Percentiles rank a stretch among this genome's conserved stretches.
phyloP scores from a whole-genome alignment of 2,113 vertebrate genomes.

The Ailurus styani region DNA sequence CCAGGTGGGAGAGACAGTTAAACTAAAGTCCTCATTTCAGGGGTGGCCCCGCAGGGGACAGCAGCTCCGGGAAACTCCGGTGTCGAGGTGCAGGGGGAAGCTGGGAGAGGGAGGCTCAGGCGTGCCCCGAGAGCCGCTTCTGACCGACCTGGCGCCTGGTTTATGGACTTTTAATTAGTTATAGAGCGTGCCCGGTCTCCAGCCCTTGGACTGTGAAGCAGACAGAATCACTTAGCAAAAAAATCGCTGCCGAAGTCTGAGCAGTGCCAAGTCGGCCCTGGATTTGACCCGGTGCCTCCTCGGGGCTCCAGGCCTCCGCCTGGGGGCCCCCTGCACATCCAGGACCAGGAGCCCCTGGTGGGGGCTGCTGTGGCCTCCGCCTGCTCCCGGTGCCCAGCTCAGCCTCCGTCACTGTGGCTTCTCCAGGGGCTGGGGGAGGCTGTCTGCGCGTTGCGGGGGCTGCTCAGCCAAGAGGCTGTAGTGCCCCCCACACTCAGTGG shows the following conservation, averaged over 20 bases:
- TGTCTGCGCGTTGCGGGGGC: rapidly evolving
- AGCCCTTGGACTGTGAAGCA: background rate
- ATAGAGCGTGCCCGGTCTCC: background rate
- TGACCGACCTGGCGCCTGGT: rapidly evolving
- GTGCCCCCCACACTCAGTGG: background rate
- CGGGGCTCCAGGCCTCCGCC: rapidly evolving
- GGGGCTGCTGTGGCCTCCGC: background rate
- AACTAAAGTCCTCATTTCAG: background rate
- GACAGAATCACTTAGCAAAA: background rate
- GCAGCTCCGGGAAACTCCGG: rapidly evolving
- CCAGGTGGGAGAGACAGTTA: background rate
- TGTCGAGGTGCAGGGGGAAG: background rate
- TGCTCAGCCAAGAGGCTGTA: rapidly evolving
- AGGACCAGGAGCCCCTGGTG: background rate
- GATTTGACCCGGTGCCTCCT: background rate
- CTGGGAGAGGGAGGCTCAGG: background rate
- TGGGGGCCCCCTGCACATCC: no score
- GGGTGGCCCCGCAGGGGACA: rapidly evolving
- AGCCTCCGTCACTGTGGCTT: background rate
- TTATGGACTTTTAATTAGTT: background rate
- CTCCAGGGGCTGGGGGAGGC: background rate
- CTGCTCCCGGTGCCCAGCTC: rapidly evolving
- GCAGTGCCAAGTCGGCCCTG: background rate
- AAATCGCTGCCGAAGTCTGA: background rate
- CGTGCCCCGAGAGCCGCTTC: background rate